These are phyloP conservation scores for Diplodus sargus DNA, from an alignment of 2,797 vertebrate species.

Conservation along the genomic window DNA sequence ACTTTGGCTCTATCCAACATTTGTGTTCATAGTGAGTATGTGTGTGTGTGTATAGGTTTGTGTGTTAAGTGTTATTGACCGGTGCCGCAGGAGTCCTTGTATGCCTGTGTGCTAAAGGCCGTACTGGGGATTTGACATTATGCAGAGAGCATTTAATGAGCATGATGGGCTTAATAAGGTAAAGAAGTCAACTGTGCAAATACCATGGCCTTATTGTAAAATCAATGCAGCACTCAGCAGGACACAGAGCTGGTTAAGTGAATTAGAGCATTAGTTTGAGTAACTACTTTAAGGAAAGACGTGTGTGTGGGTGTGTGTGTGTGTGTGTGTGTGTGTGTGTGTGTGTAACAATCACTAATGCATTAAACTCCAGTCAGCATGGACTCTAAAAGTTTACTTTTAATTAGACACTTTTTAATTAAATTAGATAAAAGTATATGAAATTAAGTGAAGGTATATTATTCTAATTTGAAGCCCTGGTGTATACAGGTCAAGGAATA, in stretches of 20 bases:
- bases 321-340: conserved; percentile 19
- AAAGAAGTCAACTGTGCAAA: conserved; percentile 62
- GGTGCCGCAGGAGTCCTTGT: neutral
- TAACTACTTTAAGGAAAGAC: conserved; percentile 11
- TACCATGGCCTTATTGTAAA: conserved; percentile 38
- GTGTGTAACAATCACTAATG: conserved; percentile 22
- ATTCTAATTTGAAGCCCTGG: neutral
- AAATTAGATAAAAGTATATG: conserved; percentile 37
- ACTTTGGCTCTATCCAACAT: neutral
- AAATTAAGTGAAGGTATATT: conserved; percentile 18
- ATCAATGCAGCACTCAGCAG: conserved; percentile 57
- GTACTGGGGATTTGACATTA: conserved; percentile 36
- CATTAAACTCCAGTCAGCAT: conserved; percentile 9
- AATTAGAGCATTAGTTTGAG: conserved; percentile 47
- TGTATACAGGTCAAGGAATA: neutral
- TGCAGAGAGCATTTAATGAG: conserved; percentile 54
- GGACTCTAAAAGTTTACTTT: conserved; percentile 32
- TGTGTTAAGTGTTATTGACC: conserved; percentile 23
- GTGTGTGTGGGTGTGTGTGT: conserved; percentile 13
- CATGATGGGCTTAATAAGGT: conserved; percentile 52
- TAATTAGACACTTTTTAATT: conserved; percentile 51
- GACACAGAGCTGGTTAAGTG: conserved; percentile 32
- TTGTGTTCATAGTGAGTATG: neutral
- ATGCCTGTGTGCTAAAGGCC: conserved; percentile 24
- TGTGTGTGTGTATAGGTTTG: no score